A percentile compares a stretch with the other conserved stretches of the same genome.
Evolutionary conservation across 2,113 vertebrate genomes (phyloP).

Genomic region (Oreochromis aureus): DNA sequence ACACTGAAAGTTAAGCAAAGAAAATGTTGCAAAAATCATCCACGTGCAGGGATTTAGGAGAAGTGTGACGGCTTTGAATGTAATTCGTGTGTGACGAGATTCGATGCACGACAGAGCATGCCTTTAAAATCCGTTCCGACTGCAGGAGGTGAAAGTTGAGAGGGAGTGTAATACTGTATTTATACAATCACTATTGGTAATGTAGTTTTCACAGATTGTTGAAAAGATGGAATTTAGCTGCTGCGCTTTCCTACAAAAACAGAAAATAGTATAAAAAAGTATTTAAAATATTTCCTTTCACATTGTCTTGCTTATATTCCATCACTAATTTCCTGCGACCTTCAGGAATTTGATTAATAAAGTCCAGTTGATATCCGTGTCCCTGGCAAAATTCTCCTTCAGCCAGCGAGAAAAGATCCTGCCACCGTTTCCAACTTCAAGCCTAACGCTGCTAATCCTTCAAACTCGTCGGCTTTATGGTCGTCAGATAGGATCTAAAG

Average conservation of each 20-base stretch:
- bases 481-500: slow-evolving; percentile 6
- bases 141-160: slow-evolving; percentile 3
- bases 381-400: neutral
- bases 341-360: slow-evolving; percentile 32
- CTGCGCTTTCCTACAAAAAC: neutral
- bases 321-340: neutral
- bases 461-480: neutral
- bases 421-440: neutral
- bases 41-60: neutral
- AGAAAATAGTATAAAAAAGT: neutral
- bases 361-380: neutral
- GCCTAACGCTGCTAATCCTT: neutral
- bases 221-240: neutral
- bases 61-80: neutral
- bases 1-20: neutral
- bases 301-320: neutral
- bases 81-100: neutral
- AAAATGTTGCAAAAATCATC: neutral
- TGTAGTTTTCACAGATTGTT: neutral
- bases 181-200: neutral
- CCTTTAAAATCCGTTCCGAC: slow-evolving; percentile 13
- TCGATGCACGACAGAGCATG: neutral
- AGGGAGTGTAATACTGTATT: neutral
- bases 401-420: neutral
- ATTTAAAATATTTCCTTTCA: neutral